Evolutionary conservation across 2,888 invertebrate genomes (phyloP).

Genomic region (Petrolisthes manimaculis): DNA sequence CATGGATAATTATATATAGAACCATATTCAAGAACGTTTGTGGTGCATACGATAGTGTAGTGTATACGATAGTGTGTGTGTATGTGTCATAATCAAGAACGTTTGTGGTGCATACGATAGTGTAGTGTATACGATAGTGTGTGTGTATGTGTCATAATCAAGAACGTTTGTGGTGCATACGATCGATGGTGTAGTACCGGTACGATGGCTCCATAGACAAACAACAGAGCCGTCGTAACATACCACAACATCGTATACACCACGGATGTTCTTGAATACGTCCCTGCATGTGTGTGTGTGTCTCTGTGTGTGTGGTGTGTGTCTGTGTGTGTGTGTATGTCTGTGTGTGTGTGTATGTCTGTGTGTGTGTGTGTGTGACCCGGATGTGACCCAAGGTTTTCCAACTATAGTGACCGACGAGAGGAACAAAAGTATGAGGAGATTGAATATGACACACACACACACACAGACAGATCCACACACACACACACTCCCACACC

Average conservation of each 20-base stretch:
- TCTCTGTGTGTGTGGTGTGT: constrained; percentile 14
- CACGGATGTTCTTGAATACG: not conserved
- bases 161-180: not conserved
- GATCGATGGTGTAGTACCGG: not conserved
- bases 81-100: too few species aligned
- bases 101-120: too few species aligned
- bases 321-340: constrained; percentile 20
- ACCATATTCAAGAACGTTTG: not conserved
- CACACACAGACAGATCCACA: not conserved
- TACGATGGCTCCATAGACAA: too few species aligned
- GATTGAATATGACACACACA: not conserved
- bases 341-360: constrained; percentile 6
- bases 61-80: too few species aligned
- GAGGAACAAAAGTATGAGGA: too few species aligned
- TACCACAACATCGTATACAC: too few species aligned
- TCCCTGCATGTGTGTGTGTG: not conserved
- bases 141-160: too few species aligned
- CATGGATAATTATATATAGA: not conserved
- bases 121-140: too few species aligned
- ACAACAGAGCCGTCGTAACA: too few species aligned
- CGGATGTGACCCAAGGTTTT: too few species aligned
- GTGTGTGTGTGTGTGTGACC: constrained; percentile 18
- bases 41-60: too few species aligned
- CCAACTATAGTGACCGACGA: too few species aligned
- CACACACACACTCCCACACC: not conserved